A percentile compares a stretch with the other conserved stretches of the same genome.
These are phyloP conservation scores for Pseudomyrmex pallidus DNA, from an alignment of 1,140 invertebrate genomes.

Conservation along the genomic window DNA sequence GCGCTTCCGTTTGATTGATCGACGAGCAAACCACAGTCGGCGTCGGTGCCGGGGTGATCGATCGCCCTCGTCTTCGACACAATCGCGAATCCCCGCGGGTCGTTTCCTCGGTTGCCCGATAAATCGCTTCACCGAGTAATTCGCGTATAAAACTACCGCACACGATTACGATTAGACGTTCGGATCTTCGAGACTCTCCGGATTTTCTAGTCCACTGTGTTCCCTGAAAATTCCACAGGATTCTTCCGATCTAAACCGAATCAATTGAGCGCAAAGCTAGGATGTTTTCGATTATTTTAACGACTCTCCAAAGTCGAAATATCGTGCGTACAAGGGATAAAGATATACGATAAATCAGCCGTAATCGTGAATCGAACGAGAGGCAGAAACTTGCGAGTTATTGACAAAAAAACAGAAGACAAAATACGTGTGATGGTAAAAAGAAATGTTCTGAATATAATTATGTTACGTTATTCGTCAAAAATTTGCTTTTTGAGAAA, in stretches of 20 bases:
- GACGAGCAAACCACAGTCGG: conserved; percentile 60
- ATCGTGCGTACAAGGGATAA: too few species aligned
- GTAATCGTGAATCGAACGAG: too few species aligned
- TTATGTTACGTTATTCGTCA: not conserved
- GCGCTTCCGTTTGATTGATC: conserved; percentile 57
- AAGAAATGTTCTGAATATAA: too few species aligned
- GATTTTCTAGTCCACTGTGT: not conserved
- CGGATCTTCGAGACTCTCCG: not conserved
- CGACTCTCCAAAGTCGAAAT: not conserved
- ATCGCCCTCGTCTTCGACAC: conserved; percentile 56
- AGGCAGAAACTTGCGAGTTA: too few species aligned
- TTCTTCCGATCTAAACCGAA: not conserved
- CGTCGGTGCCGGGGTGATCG: conserved; percentile 48
- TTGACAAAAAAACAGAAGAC: not conserved
- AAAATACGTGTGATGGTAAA: too few species aligned
- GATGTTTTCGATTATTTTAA: not conserved
- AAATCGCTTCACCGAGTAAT: conserved; percentile 50
- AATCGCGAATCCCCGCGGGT: conserved; percentile 56
- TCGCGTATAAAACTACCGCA: conserved; percentile 51
- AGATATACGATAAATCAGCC: too few species aligned
- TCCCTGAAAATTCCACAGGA: not conserved
- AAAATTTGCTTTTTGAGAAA: conserved; percentile 7
- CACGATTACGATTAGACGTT: conserved; percentile 44
- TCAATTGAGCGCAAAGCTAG: not conserved
- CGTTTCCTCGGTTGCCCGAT: conserved; percentile 41